These are phyloP conservation scores for Vulpes lagopus DNA, from an alignment of 2,113 vertebrate genomes.

Conservation along the genomic window DNA sequence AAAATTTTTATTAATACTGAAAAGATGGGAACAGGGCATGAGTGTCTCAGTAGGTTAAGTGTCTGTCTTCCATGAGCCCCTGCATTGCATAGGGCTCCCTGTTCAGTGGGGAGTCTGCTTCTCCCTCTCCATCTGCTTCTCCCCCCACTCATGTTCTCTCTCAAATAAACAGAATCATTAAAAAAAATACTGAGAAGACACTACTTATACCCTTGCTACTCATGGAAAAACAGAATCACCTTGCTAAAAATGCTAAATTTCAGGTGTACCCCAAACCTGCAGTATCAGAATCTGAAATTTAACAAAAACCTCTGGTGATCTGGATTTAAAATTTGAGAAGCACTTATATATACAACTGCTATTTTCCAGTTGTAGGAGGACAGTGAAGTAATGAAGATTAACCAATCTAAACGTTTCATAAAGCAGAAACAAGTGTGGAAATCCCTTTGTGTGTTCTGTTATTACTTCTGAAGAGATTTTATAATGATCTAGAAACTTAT, in stretches of 20 bases:
- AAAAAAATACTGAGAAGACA: background rate
- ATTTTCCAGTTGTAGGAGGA: background rate
- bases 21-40: background rate
- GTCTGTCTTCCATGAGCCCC: background rate
- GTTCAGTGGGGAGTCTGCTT: background rate
- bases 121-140: background rate
- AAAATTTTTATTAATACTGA: background rate
- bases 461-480: slow-evolving; percentile 39
- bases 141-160: background rate
- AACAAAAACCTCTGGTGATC: background rate
- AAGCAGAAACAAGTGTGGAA: background rate
- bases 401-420: slow-evolving; percentile 7
- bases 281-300: background rate
- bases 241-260: background rate
- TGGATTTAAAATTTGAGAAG: background rate
- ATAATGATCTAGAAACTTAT: slow-evolving; percentile 12
- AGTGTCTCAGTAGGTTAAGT: background rate
- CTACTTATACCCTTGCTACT: background rate
- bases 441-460: slow-evolving; percentile 14
- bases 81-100: background rate
- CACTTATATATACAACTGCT: background rate
- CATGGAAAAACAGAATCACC: background rate
- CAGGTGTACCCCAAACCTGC: background rate
- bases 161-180: background rate
- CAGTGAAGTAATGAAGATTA: background rate